A percentile compares a stretch with the other conserved stretches of the same genome.
Evolutionary conservation across 2,888 invertebrate species (phyloP).

Genomic region (Trissoscelio sp.): DNA sequence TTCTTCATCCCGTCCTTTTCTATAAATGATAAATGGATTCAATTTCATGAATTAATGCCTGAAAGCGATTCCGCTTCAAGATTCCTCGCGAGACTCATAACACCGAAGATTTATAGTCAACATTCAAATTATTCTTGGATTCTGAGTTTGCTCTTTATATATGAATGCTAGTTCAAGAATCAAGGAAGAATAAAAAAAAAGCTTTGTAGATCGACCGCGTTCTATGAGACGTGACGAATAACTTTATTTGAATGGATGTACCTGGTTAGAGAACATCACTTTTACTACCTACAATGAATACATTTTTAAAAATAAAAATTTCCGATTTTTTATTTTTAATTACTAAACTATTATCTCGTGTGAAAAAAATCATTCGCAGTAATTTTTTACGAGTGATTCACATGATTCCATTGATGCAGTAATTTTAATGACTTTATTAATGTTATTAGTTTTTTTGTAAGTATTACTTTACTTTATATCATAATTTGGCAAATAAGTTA

Average conservation of each 20-base stretch:
- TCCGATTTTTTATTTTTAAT: not conserved
- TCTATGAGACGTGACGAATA: conserved; percentile 39
- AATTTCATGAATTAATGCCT: conserved; percentile 68
- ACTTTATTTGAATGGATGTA: conserved; percentile 44
- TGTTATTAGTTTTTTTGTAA: too few relatives aligned
- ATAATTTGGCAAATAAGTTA: too few relatives aligned
- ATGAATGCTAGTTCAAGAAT: conserved; percentile 45
- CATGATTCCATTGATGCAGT: too few relatives aligned
- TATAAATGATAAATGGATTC: conserved; percentile 70
- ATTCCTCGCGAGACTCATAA: conserved; percentile 69
- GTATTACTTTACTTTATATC: too few relatives aligned
- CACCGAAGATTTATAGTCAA: conserved; percentile 61
- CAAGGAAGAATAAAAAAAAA: conserved; percentile 33
- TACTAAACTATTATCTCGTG: too few relatives aligned
- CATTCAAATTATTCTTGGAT: conserved; percentile 68
- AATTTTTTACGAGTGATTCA: too few relatives aligned
- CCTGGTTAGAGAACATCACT: conserved; percentile 12
- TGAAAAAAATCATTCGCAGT: too few relatives aligned
- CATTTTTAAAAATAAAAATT: not conserved
- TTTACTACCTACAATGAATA: not conserved
- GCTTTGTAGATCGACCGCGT: conserved; percentile 41
- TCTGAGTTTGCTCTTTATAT: conserved; percentile 60
- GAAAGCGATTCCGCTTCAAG: conserved; percentile 65
- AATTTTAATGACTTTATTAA: too few relatives aligned
- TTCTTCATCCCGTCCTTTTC: conserved; percentile 50